A percentile compares a stretch with the other conserved stretches of the same genome.
These are phyloP conservation scores for Laodelphax striatellus DNA, from an alignment of 1,140 invertebrate species.

Conservation along the genomic window DNA sequence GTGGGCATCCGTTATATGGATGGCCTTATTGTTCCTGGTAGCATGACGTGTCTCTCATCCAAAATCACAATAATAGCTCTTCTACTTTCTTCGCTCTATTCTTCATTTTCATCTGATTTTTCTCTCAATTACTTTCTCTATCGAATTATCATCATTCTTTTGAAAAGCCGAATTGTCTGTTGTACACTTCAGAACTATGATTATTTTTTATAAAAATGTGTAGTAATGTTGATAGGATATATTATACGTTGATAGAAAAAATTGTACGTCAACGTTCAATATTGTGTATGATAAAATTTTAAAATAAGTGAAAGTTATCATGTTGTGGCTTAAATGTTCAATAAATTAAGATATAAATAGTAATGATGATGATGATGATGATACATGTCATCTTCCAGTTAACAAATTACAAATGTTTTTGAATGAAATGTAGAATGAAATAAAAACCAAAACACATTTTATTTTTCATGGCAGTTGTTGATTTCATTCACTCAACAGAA, in stretches of 20 bases:
- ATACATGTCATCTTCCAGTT: conserved; percentile 11
- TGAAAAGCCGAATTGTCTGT: not conserved
- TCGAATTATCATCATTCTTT: not conserved
- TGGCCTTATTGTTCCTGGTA: conserved; percentile 16
- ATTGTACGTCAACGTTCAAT: conserved; percentile 2
- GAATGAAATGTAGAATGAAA: conserved; percentile 21
- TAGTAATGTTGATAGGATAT: conserved; percentile 1
- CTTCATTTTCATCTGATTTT: conserved; percentile 6
- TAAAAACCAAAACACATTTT: conserved; percentile 21
- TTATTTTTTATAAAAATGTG: not conserved
- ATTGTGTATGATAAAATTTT: not conserved
- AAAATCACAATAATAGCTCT: not conserved
- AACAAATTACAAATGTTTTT: conserved; percentile 17
- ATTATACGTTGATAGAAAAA: not conserved
- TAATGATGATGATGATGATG: not conserved
- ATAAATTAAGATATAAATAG: not conserved
- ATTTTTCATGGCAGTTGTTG: conserved; percentile 8
- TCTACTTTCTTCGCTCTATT: conserved; percentile 7
- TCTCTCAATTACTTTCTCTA: not conserved
- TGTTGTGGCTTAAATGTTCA: conserved; percentile 10
- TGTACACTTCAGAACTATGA: not conserved
- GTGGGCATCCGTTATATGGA: conserved; percentile 19
- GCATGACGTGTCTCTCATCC: not conserved
- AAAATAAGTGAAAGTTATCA: conserved; percentile 11
- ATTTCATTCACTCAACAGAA: not conserved